Conservation (phyloP, 2,888 invertebrate genomes). For the Escarpia spicata region DNA sequence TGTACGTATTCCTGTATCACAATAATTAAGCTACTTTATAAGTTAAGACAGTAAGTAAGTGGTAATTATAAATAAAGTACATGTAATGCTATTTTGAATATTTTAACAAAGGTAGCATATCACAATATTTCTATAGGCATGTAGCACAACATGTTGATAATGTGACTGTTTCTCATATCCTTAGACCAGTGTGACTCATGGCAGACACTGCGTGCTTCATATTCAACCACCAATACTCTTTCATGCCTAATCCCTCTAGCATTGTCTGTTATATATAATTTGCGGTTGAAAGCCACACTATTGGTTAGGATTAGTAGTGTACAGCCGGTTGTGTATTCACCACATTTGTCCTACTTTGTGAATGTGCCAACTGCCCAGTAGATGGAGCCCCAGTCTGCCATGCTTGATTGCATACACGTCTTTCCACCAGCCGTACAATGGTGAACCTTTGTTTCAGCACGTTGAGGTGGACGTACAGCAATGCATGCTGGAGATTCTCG, state of each 20-base stretch:
- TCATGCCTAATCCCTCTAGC: background rate
- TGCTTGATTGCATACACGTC: background rate
- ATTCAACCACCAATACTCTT: background rate
- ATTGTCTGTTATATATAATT: background rate
- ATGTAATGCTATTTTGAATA: no score
- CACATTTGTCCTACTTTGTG: background rate
- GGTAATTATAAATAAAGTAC: no score
- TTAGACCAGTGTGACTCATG: background rate
- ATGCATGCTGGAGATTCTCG: conserved; percentile 99
- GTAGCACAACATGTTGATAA: background rate
- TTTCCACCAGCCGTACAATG: background rate
- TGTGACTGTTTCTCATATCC: background rate
- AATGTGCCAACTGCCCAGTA: background rate
- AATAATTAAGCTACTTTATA: no score
- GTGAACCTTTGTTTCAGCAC: conserved; percentile 71
- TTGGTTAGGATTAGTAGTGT: background rate
- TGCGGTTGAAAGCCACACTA: background rate
- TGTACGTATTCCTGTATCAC: no score
- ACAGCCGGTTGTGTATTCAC: background rate
- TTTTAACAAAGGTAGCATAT: no score
- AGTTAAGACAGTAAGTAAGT: no score
- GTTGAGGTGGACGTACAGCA: conserved; percentile 99
- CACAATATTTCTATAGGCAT: background rate
- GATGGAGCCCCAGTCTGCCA: background rate
- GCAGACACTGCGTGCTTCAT: background rate